Conservation (phyloP, 2,113 vertebrate genomes). For the Litocranius walleri region DNA sequence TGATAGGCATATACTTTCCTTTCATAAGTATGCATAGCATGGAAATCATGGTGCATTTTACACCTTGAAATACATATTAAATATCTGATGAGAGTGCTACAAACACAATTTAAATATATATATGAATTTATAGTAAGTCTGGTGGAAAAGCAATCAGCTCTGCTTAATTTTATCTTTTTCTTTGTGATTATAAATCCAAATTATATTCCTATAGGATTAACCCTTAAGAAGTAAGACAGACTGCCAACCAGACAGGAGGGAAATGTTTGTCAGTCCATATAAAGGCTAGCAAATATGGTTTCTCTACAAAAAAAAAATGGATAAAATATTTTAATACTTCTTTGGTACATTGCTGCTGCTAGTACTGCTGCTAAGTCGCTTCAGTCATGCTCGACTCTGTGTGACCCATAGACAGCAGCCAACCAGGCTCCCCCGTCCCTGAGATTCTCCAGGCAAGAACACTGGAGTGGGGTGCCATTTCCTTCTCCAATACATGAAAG, state of each 20-base stretch:
- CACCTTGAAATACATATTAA: constrained; percentile 16
- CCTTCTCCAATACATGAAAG: too few relatives aligned
- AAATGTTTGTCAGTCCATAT: not conserved
- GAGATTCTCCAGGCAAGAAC: too few relatives aligned
- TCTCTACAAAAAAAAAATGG: not conserved
- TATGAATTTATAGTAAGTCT: not conserved
- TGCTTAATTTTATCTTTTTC: not conserved
- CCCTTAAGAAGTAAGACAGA: not conserved
- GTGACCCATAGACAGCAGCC: too few relatives aligned
- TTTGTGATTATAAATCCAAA: not conserved
- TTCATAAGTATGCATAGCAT: constrained; percentile 12
- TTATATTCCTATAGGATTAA: not conserved
- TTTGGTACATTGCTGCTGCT: too few relatives aligned
- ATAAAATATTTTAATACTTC: too few relatives aligned
- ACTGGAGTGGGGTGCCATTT: too few relatives aligned
- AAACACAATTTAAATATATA: not conserved
- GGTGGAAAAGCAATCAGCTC: not conserved
- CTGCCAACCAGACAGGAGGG: not conserved
- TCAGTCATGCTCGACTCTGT: accelerated
- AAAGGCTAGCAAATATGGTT: not conserved
- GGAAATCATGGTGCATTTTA: not conserved
- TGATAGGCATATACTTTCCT: constrained; percentile 58
- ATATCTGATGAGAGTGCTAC: constrained; percentile 10
- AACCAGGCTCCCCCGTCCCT: accelerated
- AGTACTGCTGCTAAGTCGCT: too few relatives aligned